Evolutionary conservation across 1,140 invertebrate genomes (phyloP).

Genomic region (Lepeophtheirus salmonis): DNA sequence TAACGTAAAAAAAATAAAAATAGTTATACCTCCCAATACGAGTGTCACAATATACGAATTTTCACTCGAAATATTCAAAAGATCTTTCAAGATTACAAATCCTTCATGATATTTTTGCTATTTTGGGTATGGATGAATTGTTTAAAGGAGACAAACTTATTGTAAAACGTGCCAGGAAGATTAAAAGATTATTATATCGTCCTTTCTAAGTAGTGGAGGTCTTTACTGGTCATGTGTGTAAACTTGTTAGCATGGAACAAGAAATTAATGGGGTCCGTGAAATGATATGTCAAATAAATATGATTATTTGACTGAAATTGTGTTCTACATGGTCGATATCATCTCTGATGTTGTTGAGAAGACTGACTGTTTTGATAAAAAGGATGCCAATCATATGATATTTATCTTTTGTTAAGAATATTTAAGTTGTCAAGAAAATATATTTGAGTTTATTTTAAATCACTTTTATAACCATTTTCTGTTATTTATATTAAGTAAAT

Average conservation of each 20-base stretch:
- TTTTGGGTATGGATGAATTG: slow-evolving; percentile 47
- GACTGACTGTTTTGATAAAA: slow-evolving; percentile 22
- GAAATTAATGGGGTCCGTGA: slow-evolving; percentile 34
- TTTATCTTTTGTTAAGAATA: background rate
- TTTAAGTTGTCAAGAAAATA: background rate
- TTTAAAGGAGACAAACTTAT: slow-evolving; percentile 47
- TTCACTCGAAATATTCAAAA: slow-evolving; percentile 38
- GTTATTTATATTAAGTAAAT: background rate
- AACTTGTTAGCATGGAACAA: slow-evolving; percentile 34
- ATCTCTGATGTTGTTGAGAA: slow-evolving; percentile 37
- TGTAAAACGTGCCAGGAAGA: slow-evolving; percentile 43
- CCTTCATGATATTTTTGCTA: slow-evolving; percentile 48
- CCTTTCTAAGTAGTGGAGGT: slow-evolving; percentile 43
- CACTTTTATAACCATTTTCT: background rate
- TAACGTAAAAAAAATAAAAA: no score
- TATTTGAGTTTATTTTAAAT: background rate
- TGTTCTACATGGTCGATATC: slow-evolving; percentile 46
- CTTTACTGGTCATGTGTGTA: slow-evolving; percentile 35
- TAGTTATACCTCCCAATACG: no score
- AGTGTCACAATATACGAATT: no score
- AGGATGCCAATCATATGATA: slow-evolving; percentile 16
- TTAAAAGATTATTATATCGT: slow-evolving; percentile 44
- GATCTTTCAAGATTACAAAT: slow-evolving; percentile 39
- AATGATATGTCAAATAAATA: slow-evolving; percentile 33
- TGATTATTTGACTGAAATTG: slow-evolving; percentile 42